A percentile compares a stretch with the other conserved stretches of the same genome.
Conservation (phyloP, 2,888 invertebrate species). For the Athrips mouffetella region DNA sequence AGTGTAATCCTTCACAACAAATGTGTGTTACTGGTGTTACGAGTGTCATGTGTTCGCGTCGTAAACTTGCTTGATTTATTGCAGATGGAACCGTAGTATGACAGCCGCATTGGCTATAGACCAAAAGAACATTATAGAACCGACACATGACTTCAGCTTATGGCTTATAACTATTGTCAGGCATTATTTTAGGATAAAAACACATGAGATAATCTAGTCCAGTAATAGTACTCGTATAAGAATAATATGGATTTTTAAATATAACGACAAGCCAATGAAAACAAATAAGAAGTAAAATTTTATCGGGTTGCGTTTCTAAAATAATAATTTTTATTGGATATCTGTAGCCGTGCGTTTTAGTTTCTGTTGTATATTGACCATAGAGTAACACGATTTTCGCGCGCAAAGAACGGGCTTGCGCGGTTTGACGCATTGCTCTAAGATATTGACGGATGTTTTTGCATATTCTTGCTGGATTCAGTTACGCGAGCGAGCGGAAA, state of each 20-base stretch:
- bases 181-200: neutral
- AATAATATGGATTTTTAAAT: too few relatives aligned
- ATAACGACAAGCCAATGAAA: too few relatives aligned
- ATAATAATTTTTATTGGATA: too few relatives aligned
- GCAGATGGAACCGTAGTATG: constrained; percentile 3
- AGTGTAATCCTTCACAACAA: neutral
- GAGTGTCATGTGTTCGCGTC: neutral
- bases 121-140: constrained; percentile 1
- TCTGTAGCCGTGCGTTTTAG: too few relatives aligned
- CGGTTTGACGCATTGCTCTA: too few relatives aligned
- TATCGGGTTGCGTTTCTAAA: too few relatives aligned
- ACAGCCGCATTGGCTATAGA: constrained; percentile 4
- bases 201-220: too few relatives aligned
- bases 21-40: constrained; percentile 5
- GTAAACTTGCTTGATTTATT: constrained; percentile 6
- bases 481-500: constrained; percentile 5
- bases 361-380: too few relatives aligned
- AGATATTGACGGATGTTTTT: neutral
- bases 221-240: too few relatives aligned
- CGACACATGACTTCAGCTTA: neutral
- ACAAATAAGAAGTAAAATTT: too few relatives aligned
- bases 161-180: neutral
- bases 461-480: neutral
- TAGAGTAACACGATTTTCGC: too few relatives aligned
- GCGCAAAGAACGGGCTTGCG: too few relatives aligned